phyloP scores from a whole-genome alignment of 1,140 invertebrate genomes.

The Akabosia matsudoensis region DNA sequence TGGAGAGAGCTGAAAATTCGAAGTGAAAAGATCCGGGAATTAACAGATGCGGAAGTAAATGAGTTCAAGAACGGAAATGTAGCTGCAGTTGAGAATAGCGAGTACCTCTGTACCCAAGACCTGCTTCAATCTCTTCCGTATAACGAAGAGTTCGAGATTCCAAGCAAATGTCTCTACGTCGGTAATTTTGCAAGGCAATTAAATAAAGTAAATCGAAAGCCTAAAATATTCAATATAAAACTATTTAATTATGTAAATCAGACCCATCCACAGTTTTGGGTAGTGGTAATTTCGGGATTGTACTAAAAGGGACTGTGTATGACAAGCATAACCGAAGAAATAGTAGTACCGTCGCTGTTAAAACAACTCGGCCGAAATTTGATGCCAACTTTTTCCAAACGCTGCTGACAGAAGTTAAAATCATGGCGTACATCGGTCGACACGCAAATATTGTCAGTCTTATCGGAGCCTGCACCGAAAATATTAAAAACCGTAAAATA shows the following conservation, averaged over 20 bases:
- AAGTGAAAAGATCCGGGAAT: neutral
- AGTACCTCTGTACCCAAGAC: neutral
- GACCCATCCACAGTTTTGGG: neutral
- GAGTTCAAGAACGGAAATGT: slow-evolving; percentile 15
- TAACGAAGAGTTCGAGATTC: slow-evolving; percentile 17
- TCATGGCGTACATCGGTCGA: slow-evolving; percentile 33
- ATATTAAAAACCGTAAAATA: slow-evolving; percentile 38
- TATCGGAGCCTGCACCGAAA: slow-evolving; percentile 30
- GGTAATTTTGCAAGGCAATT: slow-evolving; percentile 2
- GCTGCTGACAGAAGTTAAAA: slow-evolving; percentile 37
- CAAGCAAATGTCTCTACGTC: neutral
- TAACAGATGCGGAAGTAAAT: neutral
- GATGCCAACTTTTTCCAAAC: slow-evolving; percentile 26
- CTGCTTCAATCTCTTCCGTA: slow-evolving; percentile 12
- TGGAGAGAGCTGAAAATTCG: neutral
- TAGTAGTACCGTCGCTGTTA: slow-evolving; percentile 29
- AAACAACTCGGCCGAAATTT: slow-evolving; percentile 12
- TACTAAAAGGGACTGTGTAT: neutral
- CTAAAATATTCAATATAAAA: neutral
- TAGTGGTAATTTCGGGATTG: slow-evolving; percentile 17
- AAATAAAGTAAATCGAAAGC: neutral
- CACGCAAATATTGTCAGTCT: slow-evolving; percentile 38
- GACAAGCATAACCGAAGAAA: neutral
- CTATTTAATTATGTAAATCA: neutral
- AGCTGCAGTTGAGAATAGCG: neutral